Evolutionary conservation across 1,140 invertebrate species (phyloP), one percentile per base, ranked within the genome.

Genomic region (Mesaphorura yosii): DNA sequence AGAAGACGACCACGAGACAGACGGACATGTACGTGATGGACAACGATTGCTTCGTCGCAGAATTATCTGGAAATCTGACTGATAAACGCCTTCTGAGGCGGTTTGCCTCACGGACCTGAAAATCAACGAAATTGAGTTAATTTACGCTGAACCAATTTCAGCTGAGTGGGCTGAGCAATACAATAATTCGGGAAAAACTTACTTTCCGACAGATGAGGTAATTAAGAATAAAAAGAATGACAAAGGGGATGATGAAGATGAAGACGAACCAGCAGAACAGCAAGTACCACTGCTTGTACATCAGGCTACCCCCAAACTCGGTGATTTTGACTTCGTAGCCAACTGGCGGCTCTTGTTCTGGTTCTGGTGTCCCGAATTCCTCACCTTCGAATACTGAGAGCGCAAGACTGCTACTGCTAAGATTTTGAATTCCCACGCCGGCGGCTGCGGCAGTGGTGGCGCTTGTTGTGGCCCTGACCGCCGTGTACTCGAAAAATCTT

Each of bases 241-340:
- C 44, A 46, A 58, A 53, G 1, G 56, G 56, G 12, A 58, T 15
- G 14, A 47, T 19, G 41, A 58, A 58, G 50, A 58, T 58, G 34
- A 58, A 19, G 12, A 53, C 19, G 14, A 58, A 45, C 22, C 53
- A 58, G 2, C 28, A 27, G 50, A 50, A 58, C 20, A 58, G 53
- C 22, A 58, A 53, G 20, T 53, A 58, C 19, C 49, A 41, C 2
- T 25, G 4, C 40, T 25, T 48, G 27, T 58, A 58, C 14, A 37
- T 26, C 1, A 34, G 31, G 15, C 48, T n/a, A 19, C 34, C 23
- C 20, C 49, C 14, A 25, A 57, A 22, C 7, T 51, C 49, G 15
- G 55, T 40, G 5, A 48, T 57, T 34, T 52, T 51, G n/a, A 31
- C 22, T 19, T 34, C 17, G 10, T 42, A 20, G 41, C 10, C 41